phyloP scores from a whole-genome alignment of 2,888 invertebrate species.

The Dryomyza anilis region DNA sequence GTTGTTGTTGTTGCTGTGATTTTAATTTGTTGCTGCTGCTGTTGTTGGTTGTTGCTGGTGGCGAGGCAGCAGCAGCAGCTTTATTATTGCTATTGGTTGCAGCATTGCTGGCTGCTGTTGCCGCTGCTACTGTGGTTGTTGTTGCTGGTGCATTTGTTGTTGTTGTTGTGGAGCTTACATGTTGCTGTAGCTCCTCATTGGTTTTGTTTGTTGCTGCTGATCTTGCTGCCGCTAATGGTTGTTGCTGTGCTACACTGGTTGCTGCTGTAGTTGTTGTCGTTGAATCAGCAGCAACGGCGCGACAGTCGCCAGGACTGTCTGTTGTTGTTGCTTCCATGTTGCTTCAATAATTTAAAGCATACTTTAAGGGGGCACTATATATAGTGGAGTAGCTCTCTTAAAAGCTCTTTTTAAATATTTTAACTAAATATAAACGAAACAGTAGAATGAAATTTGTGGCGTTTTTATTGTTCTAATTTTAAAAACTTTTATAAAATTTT shows the following conservation, averaged over 20 bases:
- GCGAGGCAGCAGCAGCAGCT: background rate
- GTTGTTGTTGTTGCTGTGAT: slow-evolving; percentile 40
- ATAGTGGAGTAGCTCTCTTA: background rate
- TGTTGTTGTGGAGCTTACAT: background rate
- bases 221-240: slow-evolving; percentile 1
- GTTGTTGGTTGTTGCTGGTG: slow-evolving; percentile 6
- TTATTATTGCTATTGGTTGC: slow-evolving; percentile 1
- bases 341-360: slow-evolving; percentile 8
- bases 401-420: background rate
- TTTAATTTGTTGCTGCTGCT: slow-evolving; percentile 43
- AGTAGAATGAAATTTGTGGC: background rate
- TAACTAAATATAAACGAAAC: background rate
- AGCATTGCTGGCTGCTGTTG: slow-evolving; percentile 10
- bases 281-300: slow-evolving; percentile 41
- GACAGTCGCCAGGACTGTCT: slow-evolving; percentile 53
- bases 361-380: too few species aligned
- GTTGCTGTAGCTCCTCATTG: slow-evolving; percentile 8
- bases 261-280: slow-evolving; percentile 30
- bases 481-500: background rate
- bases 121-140: slow-evolving; percentile 31
- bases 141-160: slow-evolving; percentile 10
- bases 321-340: slow-evolving; percentile 4
- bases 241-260: slow-evolving; percentile 12
- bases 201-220: background rate
- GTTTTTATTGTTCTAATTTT: background rate